A percentile compares a stretch with the other conserved stretches of the same genome.
These are phyloP conservation scores for Coptotermes formosanus DNA, from an alignment of 1,140 invertebrate genomes.

Conservation along the genomic window DNA sequence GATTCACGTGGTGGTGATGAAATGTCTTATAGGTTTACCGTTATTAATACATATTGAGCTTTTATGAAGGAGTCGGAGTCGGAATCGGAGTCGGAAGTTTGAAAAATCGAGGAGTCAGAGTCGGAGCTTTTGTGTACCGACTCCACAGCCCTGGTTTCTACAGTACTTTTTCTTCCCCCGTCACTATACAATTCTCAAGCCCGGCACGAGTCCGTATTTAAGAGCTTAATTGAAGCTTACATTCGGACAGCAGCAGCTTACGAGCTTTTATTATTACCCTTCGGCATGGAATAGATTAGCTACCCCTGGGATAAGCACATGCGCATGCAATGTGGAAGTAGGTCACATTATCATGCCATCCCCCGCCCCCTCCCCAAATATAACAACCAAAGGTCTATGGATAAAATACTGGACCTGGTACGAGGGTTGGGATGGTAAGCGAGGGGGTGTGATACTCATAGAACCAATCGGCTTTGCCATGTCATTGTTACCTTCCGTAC, in stretches of 20 bases:
- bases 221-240: neutral
- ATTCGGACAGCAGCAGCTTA: neutral
- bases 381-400: neutral
- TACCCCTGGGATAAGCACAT: neutral
- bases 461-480: conserved; percentile 27
- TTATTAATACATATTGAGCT: too few relatives aligned
- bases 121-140: too few relatives aligned
- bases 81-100: too few relatives aligned
- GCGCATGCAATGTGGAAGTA: conserved; percentile 8
- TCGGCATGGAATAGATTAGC: neutral
- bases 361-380: neutral
- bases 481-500: conserved; percentile 23
- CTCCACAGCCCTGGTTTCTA: too few relatives aligned
- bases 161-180: too few relatives aligned
- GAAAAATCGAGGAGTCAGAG: too few relatives aligned
- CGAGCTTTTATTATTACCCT: neutral
- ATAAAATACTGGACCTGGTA: neutral
- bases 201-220: neutral
- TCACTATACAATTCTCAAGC: too few relatives aligned
- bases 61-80: too few relatives aligned
- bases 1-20: too few relatives aligned
- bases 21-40: too few relatives aligned
- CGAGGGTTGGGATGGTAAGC: neutral
- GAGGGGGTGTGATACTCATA: neutral
- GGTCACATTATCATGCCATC: conserved; percentile 31